These are phyloP conservation scores for Centrocercus urophasianus DNA, from an alignment of 2,113 vertebrate species.

Conservation along the genomic window DNA sequence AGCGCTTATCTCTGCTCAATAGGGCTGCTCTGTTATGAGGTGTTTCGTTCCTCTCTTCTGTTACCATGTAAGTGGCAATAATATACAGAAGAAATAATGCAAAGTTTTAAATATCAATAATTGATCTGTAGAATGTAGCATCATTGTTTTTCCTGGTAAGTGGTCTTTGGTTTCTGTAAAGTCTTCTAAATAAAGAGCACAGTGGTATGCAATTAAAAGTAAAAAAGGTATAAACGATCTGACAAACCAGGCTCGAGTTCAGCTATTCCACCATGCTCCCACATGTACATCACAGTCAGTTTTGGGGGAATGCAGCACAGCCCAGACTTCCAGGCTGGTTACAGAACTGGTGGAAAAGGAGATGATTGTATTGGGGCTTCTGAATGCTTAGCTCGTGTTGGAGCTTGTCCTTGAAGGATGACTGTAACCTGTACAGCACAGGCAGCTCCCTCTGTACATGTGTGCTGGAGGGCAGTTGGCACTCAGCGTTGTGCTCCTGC, in stretches of 20 bases:
- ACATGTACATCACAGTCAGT: background rate
- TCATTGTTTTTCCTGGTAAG: background rate
- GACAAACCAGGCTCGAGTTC: background rate
- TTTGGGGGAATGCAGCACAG: background rate
- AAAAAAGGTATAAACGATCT: background rate
- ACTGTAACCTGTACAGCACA: background rate
- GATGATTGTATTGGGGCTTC: background rate
- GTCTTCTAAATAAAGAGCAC: background rate
- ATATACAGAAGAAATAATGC: background rate
- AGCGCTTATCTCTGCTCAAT: background rate
- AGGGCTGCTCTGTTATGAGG: background rate
- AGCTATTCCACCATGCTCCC: background rate
- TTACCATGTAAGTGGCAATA: background rate
- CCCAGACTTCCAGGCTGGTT: background rate
- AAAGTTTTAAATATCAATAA: background rate
- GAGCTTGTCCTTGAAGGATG: background rate
- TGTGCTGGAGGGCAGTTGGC: rapidly evolving
- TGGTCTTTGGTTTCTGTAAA: background rate
- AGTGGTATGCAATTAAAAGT: background rate
- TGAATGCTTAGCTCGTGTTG: background rate
- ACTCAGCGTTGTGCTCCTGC: background rate
- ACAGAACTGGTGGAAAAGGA: background rate
- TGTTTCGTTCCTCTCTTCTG: background rate
- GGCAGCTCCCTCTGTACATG: background rate
- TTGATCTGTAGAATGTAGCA: background rate